These are phyloP conservation scores for Apeira syringaria DNA, from an alignment of 2,888 invertebrate genomes.

Conservation along the genomic window DNA sequence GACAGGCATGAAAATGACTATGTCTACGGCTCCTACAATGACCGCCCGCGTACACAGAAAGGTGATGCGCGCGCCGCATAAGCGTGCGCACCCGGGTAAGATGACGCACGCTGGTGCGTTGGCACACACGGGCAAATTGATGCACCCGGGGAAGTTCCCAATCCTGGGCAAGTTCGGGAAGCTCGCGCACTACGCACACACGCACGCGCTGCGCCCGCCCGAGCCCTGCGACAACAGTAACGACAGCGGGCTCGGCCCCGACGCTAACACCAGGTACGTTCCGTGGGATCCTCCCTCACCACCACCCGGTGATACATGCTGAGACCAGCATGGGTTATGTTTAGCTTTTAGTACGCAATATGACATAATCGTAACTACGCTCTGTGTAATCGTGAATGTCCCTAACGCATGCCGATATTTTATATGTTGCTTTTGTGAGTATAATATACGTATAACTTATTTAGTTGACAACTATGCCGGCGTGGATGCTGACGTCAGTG, in stretches of 20 bases:
- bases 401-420: constrained; percentile 1
- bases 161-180: constrained; percentile 71
- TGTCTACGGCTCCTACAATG: constrained; percentile 87
- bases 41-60: constrained; percentile 86
- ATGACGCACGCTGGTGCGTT: constrained; percentile 70
- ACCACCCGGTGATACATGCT: neutral
- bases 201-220: constrained; percentile 73
- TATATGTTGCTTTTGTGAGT: constrained; percentile 8
- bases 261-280: constrained; percentile 81
- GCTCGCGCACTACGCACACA: constrained; percentile 67
- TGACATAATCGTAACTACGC: neutral
- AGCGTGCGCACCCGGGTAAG: constrained; percentile 80
- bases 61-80: constrained; percentile 87
- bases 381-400: neutral
- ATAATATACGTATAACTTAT: too few species aligned
- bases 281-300: neutral
- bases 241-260: constrained; percentile 94
- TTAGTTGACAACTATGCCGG: neutral
- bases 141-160: constrained; percentile 59
- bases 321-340: too few species aligned
- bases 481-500: neutral
- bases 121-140: constrained; percentile 62
- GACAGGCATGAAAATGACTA: constrained; percentile 89
- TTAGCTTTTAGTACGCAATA: neutral
- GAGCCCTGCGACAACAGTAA: constrained; percentile 93